Evolutionary conservation across 2,888 invertebrate genomes (phyloP).

Genomic region (Agonopterix arenella): DNA sequence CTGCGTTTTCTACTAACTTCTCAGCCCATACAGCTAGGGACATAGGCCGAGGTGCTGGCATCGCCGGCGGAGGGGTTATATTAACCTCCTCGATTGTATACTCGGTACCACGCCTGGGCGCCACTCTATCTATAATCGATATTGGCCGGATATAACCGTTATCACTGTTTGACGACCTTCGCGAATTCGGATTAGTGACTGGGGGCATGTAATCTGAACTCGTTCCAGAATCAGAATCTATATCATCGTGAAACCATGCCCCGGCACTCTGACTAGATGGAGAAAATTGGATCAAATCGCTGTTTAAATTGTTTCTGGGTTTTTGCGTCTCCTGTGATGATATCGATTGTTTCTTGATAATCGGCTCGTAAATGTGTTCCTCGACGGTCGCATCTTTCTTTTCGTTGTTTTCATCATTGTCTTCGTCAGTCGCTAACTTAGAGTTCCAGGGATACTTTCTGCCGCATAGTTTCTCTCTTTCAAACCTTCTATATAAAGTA

Average conservation of each 20-base stretch:
- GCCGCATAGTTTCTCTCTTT: slow-evolving; percentile 85
- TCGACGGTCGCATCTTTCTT: slow-evolving; percentile 3
- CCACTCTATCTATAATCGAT: slow-evolving; percentile 58
- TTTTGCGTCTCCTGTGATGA: slow-evolving; percentile 18
- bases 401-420: neutral
- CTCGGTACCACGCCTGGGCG: slow-evolving; percentile 37
- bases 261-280: slow-evolving; percentile 31
- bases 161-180: slow-evolving; percentile 41
- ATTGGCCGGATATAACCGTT: slow-evolving; percentile 54
- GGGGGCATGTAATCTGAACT: slow-evolving; percentile 53
- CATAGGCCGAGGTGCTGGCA: slow-evolving; percentile 55
- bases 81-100: slow-evolving; percentile 59
- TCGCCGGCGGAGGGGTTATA: slow-evolving; percentile 67
- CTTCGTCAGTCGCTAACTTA: neutral
- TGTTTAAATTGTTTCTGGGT: slow-evolving; percentile 25
- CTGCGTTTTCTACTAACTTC: slow-evolving; percentile 74
- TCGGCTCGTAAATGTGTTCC: slow-evolving; percentile 43
- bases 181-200: slow-evolving; percentile 15
- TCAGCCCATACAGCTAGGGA: slow-evolving; percentile 66
- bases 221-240: slow-evolving; percentile 39
- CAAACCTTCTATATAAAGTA: slow-evolving; percentile 85
- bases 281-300: slow-evolving; percentile 61
- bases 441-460: slow-evolving; percentile 83
- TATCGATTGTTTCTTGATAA: slow-evolving; percentile 32
- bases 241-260: slow-evolving; percentile 39